Percentiles rank a stretch among this genome's conserved stretches.
phyloP scores from a whole-genome alignment of 2,888 invertebrate species.

The Drosophila quasianomalipes region DNA sequence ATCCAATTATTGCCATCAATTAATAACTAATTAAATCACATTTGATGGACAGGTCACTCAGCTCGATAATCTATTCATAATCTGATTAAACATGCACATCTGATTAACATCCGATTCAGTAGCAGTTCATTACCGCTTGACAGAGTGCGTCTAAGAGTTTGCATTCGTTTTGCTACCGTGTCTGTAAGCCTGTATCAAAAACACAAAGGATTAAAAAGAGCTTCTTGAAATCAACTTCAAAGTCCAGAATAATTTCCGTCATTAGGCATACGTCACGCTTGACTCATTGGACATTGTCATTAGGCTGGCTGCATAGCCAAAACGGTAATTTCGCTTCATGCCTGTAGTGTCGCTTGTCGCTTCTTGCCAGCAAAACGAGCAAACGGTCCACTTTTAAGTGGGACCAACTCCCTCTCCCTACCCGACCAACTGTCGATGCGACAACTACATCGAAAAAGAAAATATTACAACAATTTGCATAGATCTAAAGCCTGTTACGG shows the following conservation, averaged over 20 bases:
- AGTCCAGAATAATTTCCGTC: slow-evolving; percentile 48
- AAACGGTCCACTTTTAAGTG: slow-evolving; percentile 76
- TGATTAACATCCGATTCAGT: neutral
- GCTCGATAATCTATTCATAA: neutral
- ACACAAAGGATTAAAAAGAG: slow-evolving; percentile 2
- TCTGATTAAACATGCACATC: slow-evolving; percentile 7
- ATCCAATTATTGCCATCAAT: neutral
- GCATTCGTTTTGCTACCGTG: neutral
- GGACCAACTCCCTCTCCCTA: neutral
- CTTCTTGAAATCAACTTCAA: slow-evolving; percentile 11
- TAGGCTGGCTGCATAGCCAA: slow-evolving; percentile 14
- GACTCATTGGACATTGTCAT: slow-evolving; percentile 50
- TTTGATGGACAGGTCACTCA: neutral
- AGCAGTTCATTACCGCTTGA: neutral
- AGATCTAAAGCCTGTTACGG: slow-evolving; percentile 62
- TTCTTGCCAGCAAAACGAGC: slow-evolving; percentile 60
- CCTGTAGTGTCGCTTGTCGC: slow-evolving; percentile 69
- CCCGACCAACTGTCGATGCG: neutral
- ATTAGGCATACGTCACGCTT: slow-evolving; percentile 61
- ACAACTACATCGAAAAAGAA: slow-evolving; percentile 38
- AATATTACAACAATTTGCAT: slow-evolving; percentile 80
- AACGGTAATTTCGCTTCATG: slow-evolving; percentile 69
- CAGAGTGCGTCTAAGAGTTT: slow-evolving; percentile 6
- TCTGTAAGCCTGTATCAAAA: slow-evolving; percentile 6
- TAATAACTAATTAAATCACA: neutral